phyloP scores from a whole-genome alignment of 2,113 vertebrate species.

The Aptenodytes patagonicus region DNA sequence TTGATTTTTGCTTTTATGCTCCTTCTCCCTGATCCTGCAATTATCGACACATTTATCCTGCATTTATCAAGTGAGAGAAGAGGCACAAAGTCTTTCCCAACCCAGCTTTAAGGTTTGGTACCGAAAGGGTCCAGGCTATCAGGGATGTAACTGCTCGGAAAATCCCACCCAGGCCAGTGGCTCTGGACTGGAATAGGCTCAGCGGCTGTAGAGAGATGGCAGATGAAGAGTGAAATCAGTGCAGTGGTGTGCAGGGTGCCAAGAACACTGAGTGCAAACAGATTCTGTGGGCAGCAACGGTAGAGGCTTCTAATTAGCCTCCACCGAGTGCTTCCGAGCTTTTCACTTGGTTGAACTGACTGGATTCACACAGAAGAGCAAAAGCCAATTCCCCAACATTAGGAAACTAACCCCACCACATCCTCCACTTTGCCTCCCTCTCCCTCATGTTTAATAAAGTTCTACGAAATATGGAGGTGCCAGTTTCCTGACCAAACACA shows the following conservation, averaged over 20 bases:
- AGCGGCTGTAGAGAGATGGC: neutral
- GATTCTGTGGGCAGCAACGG: neutral
- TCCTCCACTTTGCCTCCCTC: neutral
- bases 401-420: neutral
- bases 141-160: neutral
- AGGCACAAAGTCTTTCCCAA: neutral
- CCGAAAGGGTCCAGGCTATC: neutral
- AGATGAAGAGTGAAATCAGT: conserved; percentile 15
- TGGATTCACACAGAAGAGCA: neutral
- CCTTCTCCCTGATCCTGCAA: neutral
- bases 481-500: neutral
- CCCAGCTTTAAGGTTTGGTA: neutral
- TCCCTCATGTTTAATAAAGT: neutral
- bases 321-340: fast-evolving
- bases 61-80: fast-evolving
- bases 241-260: neutral
- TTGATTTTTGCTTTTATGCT: neutral
- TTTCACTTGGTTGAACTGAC: neutral
- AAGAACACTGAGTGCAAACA: conserved; percentile 51
- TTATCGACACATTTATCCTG: neutral
- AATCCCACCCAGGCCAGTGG: neutral
- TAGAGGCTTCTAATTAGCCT: conserved; percentile 37
- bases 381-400: neutral
- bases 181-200: neutral
- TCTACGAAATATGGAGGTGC: neutral